phyloP scores from a whole-genome alignment of 2,888 invertebrate genomes.

The Leucoma salicis region DNA sequence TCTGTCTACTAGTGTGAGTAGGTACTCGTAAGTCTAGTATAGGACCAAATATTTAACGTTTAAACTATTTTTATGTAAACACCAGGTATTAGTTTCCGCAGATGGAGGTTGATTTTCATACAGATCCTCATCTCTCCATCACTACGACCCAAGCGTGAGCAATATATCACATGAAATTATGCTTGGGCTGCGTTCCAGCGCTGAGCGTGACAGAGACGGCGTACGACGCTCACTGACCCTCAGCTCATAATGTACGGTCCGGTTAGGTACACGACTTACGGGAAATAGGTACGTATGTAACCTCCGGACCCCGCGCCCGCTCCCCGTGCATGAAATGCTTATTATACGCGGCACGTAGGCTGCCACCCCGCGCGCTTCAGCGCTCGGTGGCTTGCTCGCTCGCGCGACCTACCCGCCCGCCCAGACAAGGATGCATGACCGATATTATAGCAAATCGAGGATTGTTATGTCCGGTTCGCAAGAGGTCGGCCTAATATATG shows the following conservation, averaged over 20 bases:
- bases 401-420: conserved; percentile 48
- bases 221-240: conserved; percentile 76
- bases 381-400: conserved; percentile 58
- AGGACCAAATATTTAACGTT: conserved; percentile 32
- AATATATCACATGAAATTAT: conserved; percentile 80
- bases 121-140: conserved; percentile 68
- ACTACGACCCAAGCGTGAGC: conserved; percentile 62
- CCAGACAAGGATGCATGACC: conserved; percentile 71
- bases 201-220: conserved; percentile 74
- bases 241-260: conserved; percentile 82
- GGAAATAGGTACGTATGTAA: conserved; percentile 78
- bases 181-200: conserved; percentile 59
- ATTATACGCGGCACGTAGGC: conserved; percentile 82
- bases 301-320: conserved; percentile 69
- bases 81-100: conserved; percentile 44
- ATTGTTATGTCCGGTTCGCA: conserved; percentile 83
- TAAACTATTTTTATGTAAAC: conserved; percentile 48
- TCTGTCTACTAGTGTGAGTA: conserved; percentile 11
- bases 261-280: conserved; percentile 82
- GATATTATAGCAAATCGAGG: conserved; percentile 83
- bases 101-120: conserved; percentile 63
- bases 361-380: conserved; percentile 67
- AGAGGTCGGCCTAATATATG: conserved; percentile 83
- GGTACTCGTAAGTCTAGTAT: conserved; percentile 3
- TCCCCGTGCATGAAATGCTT: conserved; percentile 84